Evolutionary conservation across 64 coral and sea anemone species (phyloP), one percentile per base, ranked within the genome.

Genomic region (Catalaphyllia jardinei): DNA sequence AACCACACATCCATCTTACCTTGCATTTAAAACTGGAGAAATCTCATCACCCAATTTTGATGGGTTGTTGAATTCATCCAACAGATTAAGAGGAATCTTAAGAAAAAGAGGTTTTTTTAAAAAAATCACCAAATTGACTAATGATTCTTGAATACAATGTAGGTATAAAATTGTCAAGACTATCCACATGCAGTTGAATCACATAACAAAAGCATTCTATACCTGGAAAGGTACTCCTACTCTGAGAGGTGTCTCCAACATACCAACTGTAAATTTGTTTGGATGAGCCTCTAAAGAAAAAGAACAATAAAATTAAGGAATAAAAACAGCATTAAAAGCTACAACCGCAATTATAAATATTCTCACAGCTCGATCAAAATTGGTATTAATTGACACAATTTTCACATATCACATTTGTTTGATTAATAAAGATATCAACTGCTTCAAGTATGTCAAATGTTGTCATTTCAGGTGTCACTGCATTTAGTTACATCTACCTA

Each of bases 141-240:
- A 4, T 22, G 7, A 67, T 67, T 25, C 63, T 67, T 67, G 63
- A 67, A 67, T 67, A n/a, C n/a, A n/a, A n/a, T n/a, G n/a, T n/a
- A 67, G 19, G 7, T 67, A 25, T 24, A 4, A 24, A 67, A 24
- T 62, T 22, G 20, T 62, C 8, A 15, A 15, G 60, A 18, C 20
- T 15, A 1, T 15, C 20, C 3, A 3, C 60, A n/a, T n/a, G n/a
- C n/a, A 62, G 15, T 62, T 62, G 6, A 62, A 15, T 62, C 20
- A 62, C 42, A 46, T 46, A 6, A 46, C 6, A 4, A 4, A 46
- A 8, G 4, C 4, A 8, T 46, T 46, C 24, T 5, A n/a, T 83
- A 98, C 96, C 87, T 98, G 96, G 73, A 98, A 98, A 54, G 96
- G 93, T 5, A 94, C 87, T 62, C 92, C 96, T 18, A 98, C 91